Base-by-base conservation (phyloP, 2,797 vertebrate genomes). In the Sebastolobus alascanus region DNA sequence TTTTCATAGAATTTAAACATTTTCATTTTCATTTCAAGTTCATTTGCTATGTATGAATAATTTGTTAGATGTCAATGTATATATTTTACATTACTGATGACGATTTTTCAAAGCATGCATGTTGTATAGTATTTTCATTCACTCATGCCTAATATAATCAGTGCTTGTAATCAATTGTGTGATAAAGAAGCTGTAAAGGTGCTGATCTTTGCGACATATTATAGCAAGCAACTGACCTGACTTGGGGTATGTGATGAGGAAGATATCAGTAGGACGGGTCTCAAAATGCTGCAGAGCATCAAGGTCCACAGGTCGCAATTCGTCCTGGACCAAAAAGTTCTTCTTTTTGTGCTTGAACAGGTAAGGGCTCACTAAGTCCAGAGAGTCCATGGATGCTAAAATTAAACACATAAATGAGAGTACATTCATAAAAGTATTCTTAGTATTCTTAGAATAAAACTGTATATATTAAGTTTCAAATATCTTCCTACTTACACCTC, bases 211-310 rank as follows among this genome's bases (percentile, higher is more conserved):
- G 20, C 1, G 13, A 37, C 18, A 50, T 64, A 12, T 9, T 8
- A 31, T 13, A 20, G 22, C 6, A 60, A 31, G 31, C 33, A 8
- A 29, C 68, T 67, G 37, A 83, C 70, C 75, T 69, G 80, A 83
- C 20, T 83, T 83, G 4, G 65, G 75, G 59, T 68, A 83, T 2
- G 70, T 52, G 38, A 65, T 1, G 2, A 78, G 38, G 70, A 83
- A 65, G 38, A 78, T 22, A 14, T 83, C 80, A 58, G 75, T 58
- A 16, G 80, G 70, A 65, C 2, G 70, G 65, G 46, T 25, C 31
- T 74, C 70, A 69, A 58, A 2, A 31, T 78, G 5, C 13, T 25
- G 37, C 10, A 83, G 65, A 16, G 22, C 52, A 29, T 78, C 75
- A 2, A 83, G 13, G 65, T 78, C 75, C 3, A 38, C 14, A 1